Evolutionary conservation across 2,113 vertebrate genomes (phyloP), one percentile per base, ranked within the genome.

Genomic region (Calonectris borealis): DNA sequence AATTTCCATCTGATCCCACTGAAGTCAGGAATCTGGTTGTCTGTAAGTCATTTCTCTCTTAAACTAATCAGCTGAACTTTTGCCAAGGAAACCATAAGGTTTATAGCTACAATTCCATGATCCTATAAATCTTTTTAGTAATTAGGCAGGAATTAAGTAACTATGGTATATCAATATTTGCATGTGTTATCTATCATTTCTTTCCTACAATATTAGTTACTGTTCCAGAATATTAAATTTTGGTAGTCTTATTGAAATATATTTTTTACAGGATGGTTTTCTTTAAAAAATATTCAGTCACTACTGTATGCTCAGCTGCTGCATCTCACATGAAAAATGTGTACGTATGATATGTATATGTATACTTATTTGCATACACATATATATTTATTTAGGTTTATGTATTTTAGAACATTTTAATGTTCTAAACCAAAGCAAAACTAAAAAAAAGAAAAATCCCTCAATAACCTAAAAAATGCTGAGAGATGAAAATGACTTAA

Each of bases 401-500:
- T 61, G 5, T 16, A 46, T 69, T 64, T 61, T n/a, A n/a, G 72
- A 64, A 65, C 6, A 65, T 40, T 18, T 38, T 77, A 70, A 13
- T 34, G 8, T 57, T 80, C 24, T 57, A 85, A 95, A 92, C 0
- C 2, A 55, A 48, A 49, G 3, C 2, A 61, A 90, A 95, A n/a
- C 13, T 22, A 29, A 78, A 36, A 46, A 46, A 46, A 44, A 25
- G 69, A n/a, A 12, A 73, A n/a, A 12, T 1, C 6, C 27, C 16
- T 85, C 49, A 57, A n/a, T 72, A 88, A 32, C 48, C 80, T 90
- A 26, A 73, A 88, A 96, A 81, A 42, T 82, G 79, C 90, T 92
- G 90, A 95, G 85, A 60, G 49, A 55, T 55, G 61, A 87, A 97
- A 97, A 93, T 87, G 21, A 82, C 65, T 89, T 93, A 92, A 96